phyloP scores from a whole-genome alignment of 2,888 invertebrate species.

The Trichopria drosophilae region DNA sequence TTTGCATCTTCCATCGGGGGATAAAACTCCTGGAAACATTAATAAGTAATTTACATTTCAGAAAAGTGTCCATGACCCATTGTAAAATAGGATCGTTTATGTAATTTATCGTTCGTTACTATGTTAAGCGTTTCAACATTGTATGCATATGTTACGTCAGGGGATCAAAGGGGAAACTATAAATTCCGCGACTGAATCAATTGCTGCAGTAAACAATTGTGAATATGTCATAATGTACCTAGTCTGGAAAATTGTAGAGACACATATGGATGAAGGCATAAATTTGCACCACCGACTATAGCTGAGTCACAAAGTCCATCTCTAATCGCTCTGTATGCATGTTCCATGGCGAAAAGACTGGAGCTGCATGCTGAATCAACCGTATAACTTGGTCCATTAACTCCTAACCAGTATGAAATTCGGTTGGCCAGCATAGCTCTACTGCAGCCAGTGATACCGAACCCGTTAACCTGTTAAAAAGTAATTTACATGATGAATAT shows the following conservation, averaged over 20 bases:
- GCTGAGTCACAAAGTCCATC: conserved; percentile 85
- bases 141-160: too few relatives aligned
- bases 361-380: conserved; percentile 93
- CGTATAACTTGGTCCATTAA: conserved; percentile 84
- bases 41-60: not conserved
- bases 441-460: conserved; percentile 76
- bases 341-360: conserved; percentile 82
- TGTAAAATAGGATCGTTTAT: too few relatives aligned
- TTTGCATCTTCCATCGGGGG: conserved; percentile 81
- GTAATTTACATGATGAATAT: not conserved
- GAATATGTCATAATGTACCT: conserved; percentile 46
- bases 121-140: too few relatives aligned
- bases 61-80: not conserved
- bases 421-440: conserved; percentile 89
- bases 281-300: conserved; percentile 82
- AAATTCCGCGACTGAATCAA: too few relatives aligned
- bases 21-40: conserved; percentile 67
- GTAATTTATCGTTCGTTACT: too few relatives aligned
- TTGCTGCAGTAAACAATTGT: too few relatives aligned
- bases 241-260: conserved; percentile 79
- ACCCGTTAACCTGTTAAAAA: conserved; percentile 61
- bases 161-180: too few relatives aligned
- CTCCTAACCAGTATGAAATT: conserved; percentile 85
- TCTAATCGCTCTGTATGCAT: conserved; percentile 75
- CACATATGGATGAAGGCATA: conserved; percentile 83